Evolutionary conservation across 2,888 invertebrate genomes (phyloP), one percentile per base, ranked within the genome.

Genomic region (Tetragnatha montana): DNA sequence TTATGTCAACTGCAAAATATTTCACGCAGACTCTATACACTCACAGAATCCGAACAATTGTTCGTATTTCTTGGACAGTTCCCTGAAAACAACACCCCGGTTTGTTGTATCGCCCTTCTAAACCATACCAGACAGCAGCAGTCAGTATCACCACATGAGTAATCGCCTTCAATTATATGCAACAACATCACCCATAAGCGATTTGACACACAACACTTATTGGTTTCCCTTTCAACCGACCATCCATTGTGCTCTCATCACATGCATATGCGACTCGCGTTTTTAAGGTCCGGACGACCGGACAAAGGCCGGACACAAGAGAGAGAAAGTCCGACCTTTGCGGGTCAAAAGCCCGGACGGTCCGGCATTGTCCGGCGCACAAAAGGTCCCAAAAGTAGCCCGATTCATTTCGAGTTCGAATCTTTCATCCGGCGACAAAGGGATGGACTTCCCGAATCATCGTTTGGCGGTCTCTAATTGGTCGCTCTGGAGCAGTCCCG

Each of bases 361-460:
- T 60, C 60, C 60, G 60, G 60, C 60, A 22, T 73, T 22, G 19
- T 73, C 73, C 73, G 60, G 60, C 73, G 73, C 12, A 73, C 12
- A 73, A 73, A 12, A 12, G 22, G 21, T 22, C 73, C 14, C 19
- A 73, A 19, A 19, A 73, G 73, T 22, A 22, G 12, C 73, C n/a
- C 12, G 22, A 73, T 73, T 73, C 73, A 73, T 73, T 73, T 73
- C 73, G 19, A n/a, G 35, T 60, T 22, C 19, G 19, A 73, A 73
- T 73, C 73, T 73, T 73, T 73, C 73, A 73, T 73, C 73, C 21
- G 73, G n/a, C 17, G 73, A 19, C 60, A 60, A 60, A 17, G 60
- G 60, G 60, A 60, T 60, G 60, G 60, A 60, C 12, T 60, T 17
- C 60, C 60, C 60, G 60, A 60, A 60, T 17, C 60, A n/a, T 17